Evolutionary conservation across 2,113 vertebrate species (phyloP).

Genomic region (Danionella cerebrum): DNA sequence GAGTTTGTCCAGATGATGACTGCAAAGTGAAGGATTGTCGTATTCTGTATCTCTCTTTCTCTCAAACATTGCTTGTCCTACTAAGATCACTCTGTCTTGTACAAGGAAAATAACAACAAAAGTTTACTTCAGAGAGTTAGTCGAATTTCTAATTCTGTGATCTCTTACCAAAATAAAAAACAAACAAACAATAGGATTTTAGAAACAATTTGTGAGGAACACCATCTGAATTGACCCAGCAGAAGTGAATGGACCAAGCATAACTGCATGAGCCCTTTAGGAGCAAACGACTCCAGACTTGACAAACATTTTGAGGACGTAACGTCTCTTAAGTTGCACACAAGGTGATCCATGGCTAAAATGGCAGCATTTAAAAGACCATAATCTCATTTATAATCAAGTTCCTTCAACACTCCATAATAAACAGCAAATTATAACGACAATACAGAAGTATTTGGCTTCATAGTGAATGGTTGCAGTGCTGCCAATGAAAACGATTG

Average conservation of each 20-base stretch:
- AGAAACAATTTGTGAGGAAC: slow-evolving; percentile 56
- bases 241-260: slow-evolving; percentile 73
- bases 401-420: slow-evolving; percentile 33
- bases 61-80: slow-evolving; percentile 69
- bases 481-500: slow-evolving; percentile 5
- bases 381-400: slow-evolving; percentile 46
- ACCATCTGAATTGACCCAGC: slow-evolving; percentile 66
- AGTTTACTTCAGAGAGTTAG: slow-evolving; percentile 40
- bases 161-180: slow-evolving; percentile 15
- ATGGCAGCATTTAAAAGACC: slow-evolving; percentile 34
- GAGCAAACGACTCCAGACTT: slow-evolving; percentile 48
- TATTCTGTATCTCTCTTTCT: slow-evolving; percentile 40
- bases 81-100: slow-evolving; percentile 66
- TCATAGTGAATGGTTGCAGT: slow-evolving; percentile 34
- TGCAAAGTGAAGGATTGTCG: slow-evolving; percentile 73
- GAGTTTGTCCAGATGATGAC: slow-evolving; percentile 95
- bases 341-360: slow-evolving; percentile 40
- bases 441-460: slow-evolving; percentile 40
- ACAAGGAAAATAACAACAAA: slow-evolving; percentile 54
- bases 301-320: slow-evolving; percentile 55
- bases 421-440: slow-evolving; percentile 13
- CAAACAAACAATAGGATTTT: slow-evolving; percentile 33
- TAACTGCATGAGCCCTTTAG: slow-evolving; percentile 64
- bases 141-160: slow-evolving; percentile 46
- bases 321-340: slow-evolving; percentile 45